Base-by-base conservation (phyloP, 2,888 invertebrate species). In the Harmothoe impar region DNA sequence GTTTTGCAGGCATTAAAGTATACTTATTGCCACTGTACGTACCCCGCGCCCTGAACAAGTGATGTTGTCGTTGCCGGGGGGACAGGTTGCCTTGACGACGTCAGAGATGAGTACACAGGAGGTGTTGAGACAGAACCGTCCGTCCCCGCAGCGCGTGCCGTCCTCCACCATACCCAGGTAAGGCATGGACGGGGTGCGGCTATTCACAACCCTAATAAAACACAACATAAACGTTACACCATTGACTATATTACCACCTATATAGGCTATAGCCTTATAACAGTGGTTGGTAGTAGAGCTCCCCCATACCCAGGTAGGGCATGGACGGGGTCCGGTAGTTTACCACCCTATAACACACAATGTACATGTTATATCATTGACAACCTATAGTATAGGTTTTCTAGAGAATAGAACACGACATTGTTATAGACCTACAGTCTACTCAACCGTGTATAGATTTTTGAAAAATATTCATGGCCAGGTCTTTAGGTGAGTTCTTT, bases 21-120 rank as follows among this genome's bases (percentile, higher is more conserved):
- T 43, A 62, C 62, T 7, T 62, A 62, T n/a, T n/a, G n/a, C n/a
- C n/a, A n/a, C n/a, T n/a, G n/a, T n/a, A 86, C 98, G 97, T 96
- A 99, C 99, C 97, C 99, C 99, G 96, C 98, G 98, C 92, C 98
- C 98, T 91, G 99, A 99, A 96, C 99, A 99, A 95, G 98, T 98
- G 94, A 97, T 95, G 97, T 98, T 95, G 97, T 91, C 90, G n/a
- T 20, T 17, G 25, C 93, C 93, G 23, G 97, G 97, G 92, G 99
- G 98, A 96, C 99, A 99, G 96, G 97, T 98, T 93, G 97, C 97
- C 96, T 97, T 97, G 96, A 98, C 97, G 96, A 97, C 97, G 29
- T 98, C 98, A 96, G 97, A 98, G 94, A 98, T 97, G 95, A 97
- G 98, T 92, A 97, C 97, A 96, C 99, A 99, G 89, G 98, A 98